Conservation (phyloP, 2,113 vertebrate genomes). For the western clawed frog (Xenopus tropicalis) region DNA sequence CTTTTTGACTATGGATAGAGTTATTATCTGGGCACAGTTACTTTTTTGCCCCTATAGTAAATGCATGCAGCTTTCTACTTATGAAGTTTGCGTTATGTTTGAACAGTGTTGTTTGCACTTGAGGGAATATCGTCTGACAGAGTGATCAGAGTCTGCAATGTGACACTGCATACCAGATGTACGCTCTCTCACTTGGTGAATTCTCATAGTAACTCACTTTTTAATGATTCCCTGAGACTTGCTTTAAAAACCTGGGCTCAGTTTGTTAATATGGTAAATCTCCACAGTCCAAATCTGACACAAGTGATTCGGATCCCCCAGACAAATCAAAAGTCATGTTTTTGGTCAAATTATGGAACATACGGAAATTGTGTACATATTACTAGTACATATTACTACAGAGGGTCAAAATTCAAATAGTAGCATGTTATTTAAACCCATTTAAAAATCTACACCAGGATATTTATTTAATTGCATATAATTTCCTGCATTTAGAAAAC, state of each 20-base stretch:
- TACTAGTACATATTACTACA: too few relatives aligned
- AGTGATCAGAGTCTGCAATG: constrained; percentile 20
- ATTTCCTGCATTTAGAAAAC: too few relatives aligned
- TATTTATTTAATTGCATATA: too few relatives aligned
- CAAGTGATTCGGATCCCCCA: too few relatives aligned
- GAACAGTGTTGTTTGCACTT: constrained; percentile 9
- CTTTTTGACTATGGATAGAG: neutral
- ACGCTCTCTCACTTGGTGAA: constrained; percentile 2
- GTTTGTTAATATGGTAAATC: constrained; percentile 14
- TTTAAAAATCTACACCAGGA: too few relatives aligned
- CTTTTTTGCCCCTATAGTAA: constrained; percentile 1
- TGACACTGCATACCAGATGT: constrained; percentile 26
- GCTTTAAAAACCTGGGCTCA: neutral
- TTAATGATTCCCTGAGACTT: neutral
- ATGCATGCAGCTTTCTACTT: neutral
- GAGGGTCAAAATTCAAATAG: too few relatives aligned
- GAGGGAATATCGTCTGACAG: constrained; percentile 11
- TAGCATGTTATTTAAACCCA: too few relatives aligned
- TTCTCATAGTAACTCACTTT: neutral
- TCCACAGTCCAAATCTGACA: neutral
- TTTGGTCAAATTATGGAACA: too few relatives aligned
- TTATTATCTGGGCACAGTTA: neutral
- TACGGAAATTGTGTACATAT: too few relatives aligned
- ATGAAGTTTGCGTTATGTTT: constrained; percentile 8
- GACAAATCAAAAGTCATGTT: too few relatives aligned